Evolutionary conservation across 2,888 invertebrate genomes (phyloP), one percentile per base, ranked within the genome.

Genomic region (Volucella bombylans): DNA sequence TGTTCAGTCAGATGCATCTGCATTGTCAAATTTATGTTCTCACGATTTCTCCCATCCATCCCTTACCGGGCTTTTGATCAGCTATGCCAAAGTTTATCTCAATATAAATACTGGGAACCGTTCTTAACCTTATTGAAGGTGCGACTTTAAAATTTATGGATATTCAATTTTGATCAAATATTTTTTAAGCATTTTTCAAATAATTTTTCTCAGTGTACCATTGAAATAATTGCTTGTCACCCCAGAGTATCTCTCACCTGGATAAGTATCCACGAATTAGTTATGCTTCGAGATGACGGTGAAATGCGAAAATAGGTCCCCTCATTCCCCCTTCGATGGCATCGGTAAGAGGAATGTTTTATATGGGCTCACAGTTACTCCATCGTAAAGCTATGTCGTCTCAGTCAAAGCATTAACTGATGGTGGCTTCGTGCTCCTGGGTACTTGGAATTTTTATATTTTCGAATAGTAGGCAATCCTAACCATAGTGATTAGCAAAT

Each of bases 191-290:
- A 57, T 23, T 15, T 14, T 8, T 4, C 41, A 43, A 59, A 45
- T 18, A 45, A 43, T 62, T 62, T 61, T 47, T 62, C 47, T 47
- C 61, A 62, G 61, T 62, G 61, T 31, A 47, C n/a, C 10, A 59
- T n/a, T n/a, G 39, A 43, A n/a, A 2, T 10, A 45, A 6, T 11
- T 45, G 41, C 11, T 43, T 15, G 11, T 12, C 14, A n/a, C 15
- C 11, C 18, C 18, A 18, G 11, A 59, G 43, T 8, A 31, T 12
- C 45, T 43, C 23, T 9, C 61, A 61, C 38, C 64, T 59, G 50
- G 50, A 71, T 49, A 50, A 12, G 14, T n/a, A 31, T 18, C 50
- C 41, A 71, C 8, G 15, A 1, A 49, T 47, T 41, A 57, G 49
- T 49, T 50, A 57, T 57, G 15, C 23, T 49, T n/a, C 11, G 11